Percentiles rank a stretch among this genome's conserved stretches.
Evolutionary conservation across 2,888 invertebrate genomes (phyloP).

Genomic region (Omphaloscelis lunosa): DNA sequence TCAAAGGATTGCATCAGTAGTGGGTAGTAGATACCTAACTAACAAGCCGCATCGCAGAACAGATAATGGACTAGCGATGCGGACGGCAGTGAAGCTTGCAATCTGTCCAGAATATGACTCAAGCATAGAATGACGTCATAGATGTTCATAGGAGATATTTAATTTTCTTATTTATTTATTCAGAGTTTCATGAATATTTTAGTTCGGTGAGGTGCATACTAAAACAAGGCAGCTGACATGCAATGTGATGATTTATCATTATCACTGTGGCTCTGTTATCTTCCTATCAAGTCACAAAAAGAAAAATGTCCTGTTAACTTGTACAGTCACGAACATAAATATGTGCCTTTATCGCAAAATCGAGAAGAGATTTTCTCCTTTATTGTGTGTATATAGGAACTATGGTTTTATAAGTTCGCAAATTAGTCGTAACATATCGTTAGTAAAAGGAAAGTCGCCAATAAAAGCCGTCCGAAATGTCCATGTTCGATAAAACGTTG

Average conservation of each 20-base stretch:
- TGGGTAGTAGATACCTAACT: neutral
- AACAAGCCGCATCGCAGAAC: neutral
- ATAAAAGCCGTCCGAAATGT: constrained; percentile 38
- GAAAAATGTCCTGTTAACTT: neutral
- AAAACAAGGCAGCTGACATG: neutral
- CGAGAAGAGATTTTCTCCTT: no score
- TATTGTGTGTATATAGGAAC: neutral
- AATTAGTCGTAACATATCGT: constrained; percentile 34
- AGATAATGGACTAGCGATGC: neutral
- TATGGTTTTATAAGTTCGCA: neutral
- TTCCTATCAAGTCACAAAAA: neutral
- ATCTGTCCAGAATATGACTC: neutral
- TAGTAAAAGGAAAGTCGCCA: constrained; percentile 21
- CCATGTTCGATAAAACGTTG: constrained; percentile 38
- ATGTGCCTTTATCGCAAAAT: no score
- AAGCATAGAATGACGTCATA: neutral
- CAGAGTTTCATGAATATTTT: neutral
- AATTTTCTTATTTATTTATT: no score
- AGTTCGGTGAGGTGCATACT: neutral
- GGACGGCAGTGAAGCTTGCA: neutral
- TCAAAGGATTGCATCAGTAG: neutral
- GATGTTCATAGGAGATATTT: neutral
- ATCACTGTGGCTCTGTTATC: neutral
- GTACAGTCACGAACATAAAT: no score
- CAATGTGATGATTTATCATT: neutral